A percentile compares a stretch with the other conserved stretches of the same genome.
Conservation (phyloP, 2,888 invertebrate species). For the Schizaphis graminum region DNA sequence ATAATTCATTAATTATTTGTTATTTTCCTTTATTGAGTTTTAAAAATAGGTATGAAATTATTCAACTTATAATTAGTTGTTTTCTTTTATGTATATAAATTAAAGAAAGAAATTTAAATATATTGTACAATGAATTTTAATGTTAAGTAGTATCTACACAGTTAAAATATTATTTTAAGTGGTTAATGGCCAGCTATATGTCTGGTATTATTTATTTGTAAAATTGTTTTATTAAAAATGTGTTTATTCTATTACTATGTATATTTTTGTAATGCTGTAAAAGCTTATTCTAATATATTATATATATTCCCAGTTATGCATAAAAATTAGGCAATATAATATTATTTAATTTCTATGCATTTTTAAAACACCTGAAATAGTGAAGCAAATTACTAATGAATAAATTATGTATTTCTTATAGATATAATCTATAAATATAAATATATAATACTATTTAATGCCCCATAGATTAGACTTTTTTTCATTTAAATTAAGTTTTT, state of each 20-base stretch:
- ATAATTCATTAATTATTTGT: slow-evolving; percentile 30
- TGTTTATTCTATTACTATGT: slow-evolving; percentile 47
- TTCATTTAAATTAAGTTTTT: neutral
- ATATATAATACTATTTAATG: neutral
- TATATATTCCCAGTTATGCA: neutral
- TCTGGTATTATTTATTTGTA: slow-evolving; percentile 61
- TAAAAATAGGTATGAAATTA: slow-evolving; percentile 33
- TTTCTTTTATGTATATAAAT: slow-evolving; percentile 24
- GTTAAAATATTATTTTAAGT: slow-evolving; percentile 42
- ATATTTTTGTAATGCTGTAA: slow-evolving; percentile 12
- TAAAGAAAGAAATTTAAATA: slow-evolving; percentile 19
- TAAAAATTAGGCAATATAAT: neutral
- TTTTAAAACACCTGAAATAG: neutral
- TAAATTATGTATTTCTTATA: neutral
- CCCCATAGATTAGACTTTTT: neutral
- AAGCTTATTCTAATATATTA: neutral
- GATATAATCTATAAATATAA: neutral
- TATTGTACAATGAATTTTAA: slow-evolving; percentile 49
- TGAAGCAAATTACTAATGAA: neutral
- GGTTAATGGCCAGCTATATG: slow-evolving; percentile 50
- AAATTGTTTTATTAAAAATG: slow-evolving; percentile 62
- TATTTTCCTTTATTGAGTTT: slow-evolving; percentile 44
- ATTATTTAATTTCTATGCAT: neutral
- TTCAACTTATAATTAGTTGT: slow-evolving; percentile 34
- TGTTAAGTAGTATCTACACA: slow-evolving; percentile 50